Evolutionary conservation across 2,888 invertebrate species (phyloP).

Genomic region (Aphrophora alni): DNA sequence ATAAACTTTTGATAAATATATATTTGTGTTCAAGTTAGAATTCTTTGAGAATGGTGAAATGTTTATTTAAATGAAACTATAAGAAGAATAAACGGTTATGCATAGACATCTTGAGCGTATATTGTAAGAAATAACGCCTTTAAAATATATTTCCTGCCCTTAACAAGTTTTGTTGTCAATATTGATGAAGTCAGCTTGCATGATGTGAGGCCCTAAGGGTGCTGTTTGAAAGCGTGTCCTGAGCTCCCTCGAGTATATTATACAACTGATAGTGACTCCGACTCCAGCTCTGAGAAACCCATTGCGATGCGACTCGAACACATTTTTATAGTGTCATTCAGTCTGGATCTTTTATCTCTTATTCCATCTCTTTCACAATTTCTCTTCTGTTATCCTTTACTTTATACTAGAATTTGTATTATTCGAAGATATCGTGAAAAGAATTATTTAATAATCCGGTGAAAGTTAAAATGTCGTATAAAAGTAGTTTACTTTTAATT

Average conservation of each 20-base stretch:
- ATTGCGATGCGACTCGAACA: neutral
- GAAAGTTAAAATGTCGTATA: too few species aligned
- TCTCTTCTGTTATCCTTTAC: neutral
- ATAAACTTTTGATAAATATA: too few species aligned
- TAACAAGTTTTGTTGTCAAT: neutral
- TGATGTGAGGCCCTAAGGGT: neutral
- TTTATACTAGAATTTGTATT: too few species aligned
- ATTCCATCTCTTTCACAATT: neutral
- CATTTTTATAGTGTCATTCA: neutral
- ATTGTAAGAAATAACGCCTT: neutral
- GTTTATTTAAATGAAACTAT: too few species aligned
- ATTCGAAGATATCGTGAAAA: too few species aligned
- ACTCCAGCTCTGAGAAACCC: neutral
- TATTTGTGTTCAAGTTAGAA: too few species aligned
- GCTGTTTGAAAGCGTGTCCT: neutral
- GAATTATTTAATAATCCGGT: too few species aligned
- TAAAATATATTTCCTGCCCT: neutral
- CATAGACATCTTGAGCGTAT: neutral
- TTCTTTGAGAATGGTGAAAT: too few species aligned
- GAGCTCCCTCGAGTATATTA: neutral
- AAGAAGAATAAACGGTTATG: too few species aligned
- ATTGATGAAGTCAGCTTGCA: neutral
- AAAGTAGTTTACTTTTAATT: too few species aligned
- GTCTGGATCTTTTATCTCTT: neutral
- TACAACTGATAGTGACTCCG: neutral